phyloP scores from a whole-genome alignment of 2,888 invertebrate species.

The Glaucopsyche alexis region DNA sequence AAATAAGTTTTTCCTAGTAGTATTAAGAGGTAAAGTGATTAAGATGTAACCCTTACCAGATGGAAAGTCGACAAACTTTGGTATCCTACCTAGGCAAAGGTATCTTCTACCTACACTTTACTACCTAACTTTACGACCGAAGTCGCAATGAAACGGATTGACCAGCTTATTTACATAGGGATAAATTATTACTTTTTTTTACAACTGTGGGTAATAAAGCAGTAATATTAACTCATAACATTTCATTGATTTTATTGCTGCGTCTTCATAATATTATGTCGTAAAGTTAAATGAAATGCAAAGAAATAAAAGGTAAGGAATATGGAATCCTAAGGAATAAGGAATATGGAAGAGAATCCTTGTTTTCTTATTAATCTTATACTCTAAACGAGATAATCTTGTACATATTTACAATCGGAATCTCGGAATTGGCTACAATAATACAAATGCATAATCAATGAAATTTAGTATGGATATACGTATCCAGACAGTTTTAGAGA shows the following conservation, averaged over 20 bases:
- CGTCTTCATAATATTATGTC: slow-evolving; percentile 52
- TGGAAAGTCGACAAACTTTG: too few relatives aligned
- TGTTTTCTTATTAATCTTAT: too few relatives aligned
- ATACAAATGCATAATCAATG: too few relatives aligned
- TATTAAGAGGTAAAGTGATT: too few relatives aligned
- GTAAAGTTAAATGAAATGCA: slow-evolving; percentile 58
- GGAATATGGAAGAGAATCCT: too few relatives aligned
- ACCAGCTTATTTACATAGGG: slow-evolving; percentile 13
- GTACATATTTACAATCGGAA: too few relatives aligned
- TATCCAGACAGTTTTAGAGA: too few relatives aligned
- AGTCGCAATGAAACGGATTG: neutral
- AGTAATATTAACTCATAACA: neutral
- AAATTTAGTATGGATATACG: too few relatives aligned
- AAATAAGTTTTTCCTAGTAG: too few relatives aligned
- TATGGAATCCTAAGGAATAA: neutral
- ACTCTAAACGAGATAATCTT: too few relatives aligned
- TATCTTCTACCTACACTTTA: neutral
- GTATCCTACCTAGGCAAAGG: neutral
- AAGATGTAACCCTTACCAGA: too few relatives aligned
- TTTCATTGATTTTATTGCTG: slow-evolving; percentile 53
- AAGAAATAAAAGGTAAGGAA: slow-evolving; percentile 37
- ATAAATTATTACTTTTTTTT: slow-evolving; percentile 13
- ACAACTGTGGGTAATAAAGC: neutral
- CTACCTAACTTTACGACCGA: neutral
- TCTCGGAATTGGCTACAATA: too few relatives aligned